A percentile compares a stretch with the other conserved stretches of the same genome.
Conservation (phyloP, 2,113 vertebrate genomes). For the Calyptomena viridis region DNA sequence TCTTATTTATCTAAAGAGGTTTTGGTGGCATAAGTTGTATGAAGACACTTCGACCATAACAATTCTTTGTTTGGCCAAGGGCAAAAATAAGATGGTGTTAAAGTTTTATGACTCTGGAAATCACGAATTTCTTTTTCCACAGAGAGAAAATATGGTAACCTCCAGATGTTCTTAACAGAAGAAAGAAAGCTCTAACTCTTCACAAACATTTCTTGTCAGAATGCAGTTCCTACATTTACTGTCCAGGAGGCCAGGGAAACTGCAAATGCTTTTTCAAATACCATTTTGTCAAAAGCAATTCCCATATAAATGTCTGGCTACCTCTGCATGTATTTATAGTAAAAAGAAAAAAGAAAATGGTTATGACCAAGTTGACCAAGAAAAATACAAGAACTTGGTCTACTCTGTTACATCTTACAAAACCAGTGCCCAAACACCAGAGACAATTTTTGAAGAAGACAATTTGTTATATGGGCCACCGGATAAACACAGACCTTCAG, state of each 20-base stretch:
- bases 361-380: constrained; percentile 82
- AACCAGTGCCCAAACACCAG: constrained; percentile 77
- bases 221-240: constrained; percentile 71
- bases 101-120: neutral
- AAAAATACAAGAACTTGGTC: constrained; percentile 85
- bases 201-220: neutral
- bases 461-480: constrained; percentile 80
- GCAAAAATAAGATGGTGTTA: neutral
- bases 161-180: neutral
- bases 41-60: neutral
- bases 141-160: neutral
- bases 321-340: constrained; percentile 46
- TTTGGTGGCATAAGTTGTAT: neutral
- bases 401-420: constrained; percentile 78
- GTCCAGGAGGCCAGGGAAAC: constrained; percentile 37
- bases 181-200: neutral
- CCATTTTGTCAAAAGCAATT: constrained; percentile 27
- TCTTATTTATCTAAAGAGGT: neutral
- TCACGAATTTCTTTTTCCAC: neutral
- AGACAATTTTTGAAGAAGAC: constrained; percentile 81
- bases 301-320: constrained; percentile 56
- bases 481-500: constrained; percentile 59
- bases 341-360: constrained; percentile 77
- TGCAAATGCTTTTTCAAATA: constrained; percentile 9
- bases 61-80: neutral